Percentiles rank a stretch among this genome's conserved stretches.
Conservation (phyloP, 2,888 invertebrate genomes). For the Mechanitis mazaeus region DNA sequence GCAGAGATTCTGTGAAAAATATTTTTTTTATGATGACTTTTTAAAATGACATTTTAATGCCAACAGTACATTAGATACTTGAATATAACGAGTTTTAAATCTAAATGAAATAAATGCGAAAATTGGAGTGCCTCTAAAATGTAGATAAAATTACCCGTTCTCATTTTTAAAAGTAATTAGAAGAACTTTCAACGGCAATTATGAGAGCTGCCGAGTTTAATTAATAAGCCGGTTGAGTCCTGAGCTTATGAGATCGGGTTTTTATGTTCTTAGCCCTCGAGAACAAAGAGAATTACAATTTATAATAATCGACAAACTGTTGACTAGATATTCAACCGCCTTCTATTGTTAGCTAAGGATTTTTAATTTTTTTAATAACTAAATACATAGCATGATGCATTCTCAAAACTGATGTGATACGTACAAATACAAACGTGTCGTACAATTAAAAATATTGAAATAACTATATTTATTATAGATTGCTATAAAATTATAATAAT, state of each 20-base stretch:
- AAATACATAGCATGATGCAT: no score
- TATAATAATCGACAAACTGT: background rate
- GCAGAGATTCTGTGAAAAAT: no score
- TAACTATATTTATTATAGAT: no score
- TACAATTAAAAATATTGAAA: no score
- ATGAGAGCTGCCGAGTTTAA: slow-evolving; percentile 27
- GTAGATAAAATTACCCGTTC: slow-evolving; percentile 32
- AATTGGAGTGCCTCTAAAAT: slow-evolving; percentile 29
- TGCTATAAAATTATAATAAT: no score
- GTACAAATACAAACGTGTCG: no score
- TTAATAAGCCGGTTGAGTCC: slow-evolving; percentile 22
- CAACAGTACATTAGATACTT: background rate
- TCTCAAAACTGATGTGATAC: no score
- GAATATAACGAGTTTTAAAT: slow-evolving; percentile 21
- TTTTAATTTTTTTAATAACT: no score
- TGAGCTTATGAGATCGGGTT: slow-evolving; percentile 4
- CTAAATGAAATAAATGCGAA: slow-evolving; percentile 27
- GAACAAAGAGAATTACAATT: slow-evolving; percentile 6
- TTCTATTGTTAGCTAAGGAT: no score
- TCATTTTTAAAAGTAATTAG: slow-evolving; percentile 36
- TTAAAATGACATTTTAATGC: no score
- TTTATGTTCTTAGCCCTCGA: slow-evolving; percentile 2
- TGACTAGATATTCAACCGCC: background rate
- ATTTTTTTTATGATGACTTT: no score
- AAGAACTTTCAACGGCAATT: slow-evolving; percentile 33